These are phyloP conservation scores for Bursaphelenchus mucronatus DNA, from an alignment of 1,140 invertebrate species.

Conservation along the genomic window DNA sequence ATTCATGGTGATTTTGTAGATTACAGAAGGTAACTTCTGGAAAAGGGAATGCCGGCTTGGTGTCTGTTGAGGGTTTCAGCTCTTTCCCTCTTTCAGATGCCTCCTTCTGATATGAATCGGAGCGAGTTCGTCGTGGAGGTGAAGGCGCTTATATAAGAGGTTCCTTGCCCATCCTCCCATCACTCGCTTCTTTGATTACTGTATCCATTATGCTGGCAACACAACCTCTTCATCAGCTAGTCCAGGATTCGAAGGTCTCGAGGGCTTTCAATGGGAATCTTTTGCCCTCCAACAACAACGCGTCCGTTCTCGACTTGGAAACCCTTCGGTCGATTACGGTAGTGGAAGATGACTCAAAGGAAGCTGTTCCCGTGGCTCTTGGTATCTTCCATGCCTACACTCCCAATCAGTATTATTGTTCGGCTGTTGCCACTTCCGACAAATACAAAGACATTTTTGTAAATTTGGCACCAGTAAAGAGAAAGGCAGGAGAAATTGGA, in stretches of 20 bases:
- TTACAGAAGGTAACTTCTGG: too few relatives aligned
- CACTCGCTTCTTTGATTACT: neutral
- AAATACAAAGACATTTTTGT: slow-evolving; percentile 35
- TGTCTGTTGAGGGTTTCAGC: too few relatives aligned
- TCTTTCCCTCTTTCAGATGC: too few relatives aligned
- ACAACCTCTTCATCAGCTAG: slow-evolving; percentile 20
- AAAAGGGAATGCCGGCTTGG: too few relatives aligned
- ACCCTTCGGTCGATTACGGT: slow-evolving; percentile 33
- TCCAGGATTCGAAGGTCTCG: slow-evolving; percentile 23
- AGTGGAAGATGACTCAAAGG: slow-evolving; percentile 26
- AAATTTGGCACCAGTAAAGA: slow-evolving; percentile 28
- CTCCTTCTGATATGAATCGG: too few relatives aligned
- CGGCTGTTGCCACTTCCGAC: slow-evolving; percentile 22
- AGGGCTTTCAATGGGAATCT: slow-evolving; percentile 29
- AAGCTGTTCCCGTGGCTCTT: slow-evolving; percentile 29
- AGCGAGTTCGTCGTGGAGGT: too few relatives aligned
- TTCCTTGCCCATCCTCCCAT: too few relatives aligned
- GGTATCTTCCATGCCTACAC: slow-evolving; percentile 31
- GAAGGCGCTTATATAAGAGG: too few relatives aligned
- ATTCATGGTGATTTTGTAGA: too few relatives aligned
- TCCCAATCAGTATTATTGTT: slow-evolving; percentile 33
- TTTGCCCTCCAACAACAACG: slow-evolving; percentile 36
- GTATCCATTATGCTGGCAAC: slow-evolving; percentile 29
- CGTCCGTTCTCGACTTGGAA: slow-evolving; percentile 37
- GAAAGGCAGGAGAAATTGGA: slow-evolving; percentile 18